phyloP scores from a whole-genome alignment of 2,888 invertebrate genomes.

The Hecatera dysodea region DNA sequence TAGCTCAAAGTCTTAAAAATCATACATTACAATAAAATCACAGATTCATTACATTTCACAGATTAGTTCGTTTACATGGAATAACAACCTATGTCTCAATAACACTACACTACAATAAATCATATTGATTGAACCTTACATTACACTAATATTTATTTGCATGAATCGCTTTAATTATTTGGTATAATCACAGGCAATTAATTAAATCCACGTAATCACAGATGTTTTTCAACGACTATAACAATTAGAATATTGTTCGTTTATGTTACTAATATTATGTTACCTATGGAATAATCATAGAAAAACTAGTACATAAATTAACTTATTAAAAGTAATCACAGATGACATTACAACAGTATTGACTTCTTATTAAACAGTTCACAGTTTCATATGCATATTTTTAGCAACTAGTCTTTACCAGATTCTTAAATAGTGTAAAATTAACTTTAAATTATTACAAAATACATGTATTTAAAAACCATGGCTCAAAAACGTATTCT shows the following conservation, averaged over 20 bases:
- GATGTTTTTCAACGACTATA: slow-evolving; percentile 36
- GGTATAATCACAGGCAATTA: slow-evolving; percentile 39
- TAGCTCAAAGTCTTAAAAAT: slow-evolving; percentile 44
- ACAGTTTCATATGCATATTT: slow-evolving; percentile 36
- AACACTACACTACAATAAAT: slow-evolving; percentile 35
- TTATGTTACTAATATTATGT: slow-evolving; percentile 37
- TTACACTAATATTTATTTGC: slow-evolving; percentile 39
- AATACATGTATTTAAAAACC: slow-evolving; percentile 29
- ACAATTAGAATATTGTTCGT: slow-evolving; percentile 38
- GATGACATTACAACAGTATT: slow-evolving; percentile 35
- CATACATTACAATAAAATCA: slow-evolving; percentile 44
- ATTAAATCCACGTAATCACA: slow-evolving; percentile 37
- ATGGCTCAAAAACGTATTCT: slow-evolving; percentile 40
- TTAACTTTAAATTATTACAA: slow-evolving; percentile 42
- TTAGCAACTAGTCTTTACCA: slow-evolving; percentile 39
- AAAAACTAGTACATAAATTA: slow-evolving; percentile 38
- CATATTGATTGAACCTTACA: slow-evolving; percentile 41
- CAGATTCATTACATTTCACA: slow-evolving; percentile 37
- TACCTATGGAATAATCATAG: slow-evolving; percentile 38
- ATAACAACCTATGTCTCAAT: slow-evolving; percentile 28
- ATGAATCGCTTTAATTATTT: slow-evolving; percentile 37
- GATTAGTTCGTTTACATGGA: slow-evolving; percentile 31
- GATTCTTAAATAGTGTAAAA: slow-evolving; percentile 42
- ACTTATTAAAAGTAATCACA: slow-evolving; percentile 39
- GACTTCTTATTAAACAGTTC: slow-evolving; percentile 39